Evolutionary conservation across 2,113 vertebrate species (phyloP).

Genomic region (Gallinago jamesoni): DNA sequence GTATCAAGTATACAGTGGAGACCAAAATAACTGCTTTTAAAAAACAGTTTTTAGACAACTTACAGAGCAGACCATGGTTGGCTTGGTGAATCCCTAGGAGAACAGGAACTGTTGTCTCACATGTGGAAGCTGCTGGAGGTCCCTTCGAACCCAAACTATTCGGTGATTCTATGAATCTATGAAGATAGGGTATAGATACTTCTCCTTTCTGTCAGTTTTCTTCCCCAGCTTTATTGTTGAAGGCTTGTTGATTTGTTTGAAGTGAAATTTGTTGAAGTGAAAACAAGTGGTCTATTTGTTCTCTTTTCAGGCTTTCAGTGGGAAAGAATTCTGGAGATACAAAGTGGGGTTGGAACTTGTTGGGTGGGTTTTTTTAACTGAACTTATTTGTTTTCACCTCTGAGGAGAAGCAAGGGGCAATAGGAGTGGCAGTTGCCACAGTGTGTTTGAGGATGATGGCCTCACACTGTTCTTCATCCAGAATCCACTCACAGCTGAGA

Average conservation of each 20-base stretch:
- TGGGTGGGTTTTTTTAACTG: not conserved
- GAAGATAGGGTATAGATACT: not conserved
- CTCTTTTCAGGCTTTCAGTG: not conserved
- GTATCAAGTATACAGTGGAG: not conserved
- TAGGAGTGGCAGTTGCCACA: not conserved
- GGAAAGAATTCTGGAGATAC: not conserved
- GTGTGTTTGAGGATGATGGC: not conserved
- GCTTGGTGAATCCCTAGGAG: not conserved
- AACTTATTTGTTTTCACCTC: not conserved
- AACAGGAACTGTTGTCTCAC: accelerated
- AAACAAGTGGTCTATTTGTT: not conserved
- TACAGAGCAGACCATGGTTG: accelerated
- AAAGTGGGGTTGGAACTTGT: not conserved
- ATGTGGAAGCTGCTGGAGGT: not conserved
- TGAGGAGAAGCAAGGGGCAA: accelerated
- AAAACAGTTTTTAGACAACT: not conserved
- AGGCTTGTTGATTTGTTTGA: not conserved
- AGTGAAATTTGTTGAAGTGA: not conserved
- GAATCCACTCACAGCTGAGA: not conserved
- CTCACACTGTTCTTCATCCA: accelerated
- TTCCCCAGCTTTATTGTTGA: accelerated
- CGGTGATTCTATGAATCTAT: not conserved
- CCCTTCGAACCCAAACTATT: not conserved
- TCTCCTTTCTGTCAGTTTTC: not conserved
- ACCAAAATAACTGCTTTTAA: not conserved